Base-by-base conservation (phyloP, 37 sponge, comb jelly and placozoan genomes). In the Hexactinellida sp. region DNA sequence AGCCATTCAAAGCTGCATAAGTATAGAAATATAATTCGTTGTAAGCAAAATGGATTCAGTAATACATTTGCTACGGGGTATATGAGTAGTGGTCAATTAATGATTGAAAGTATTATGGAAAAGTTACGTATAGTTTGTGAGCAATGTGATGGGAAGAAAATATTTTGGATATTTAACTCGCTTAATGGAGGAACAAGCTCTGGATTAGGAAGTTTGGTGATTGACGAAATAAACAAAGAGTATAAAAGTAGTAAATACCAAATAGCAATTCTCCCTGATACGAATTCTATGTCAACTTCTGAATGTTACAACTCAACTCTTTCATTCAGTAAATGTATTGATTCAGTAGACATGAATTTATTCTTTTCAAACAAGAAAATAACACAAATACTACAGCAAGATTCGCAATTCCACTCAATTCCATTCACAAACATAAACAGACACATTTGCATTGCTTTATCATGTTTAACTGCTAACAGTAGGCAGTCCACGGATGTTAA, bases 291-390 rank as follows among this genome's bases (percentile, higher is more conserved):
- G 13, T 63, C 76, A 63, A 10, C 32, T 10, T 25, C 34, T 32
- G 76, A 63, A 25, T 63, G 76, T 23, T 63, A 63, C 30, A 63
- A 63, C 76, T 63, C 76, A n/a, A 63, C 30, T n/a, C 76, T 63
- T 23, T 63, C 76, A 63, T 63, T 63, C 21, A 10, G 30, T 63
- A 21, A 7, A 7, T 25, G 28, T 25, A 63, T 63, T n/a, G 76
- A 63, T 21, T 25, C 34, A 63, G 76, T 28, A 10, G 76, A 63
- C 13, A 63, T 63, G 76, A 63, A 23, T 63, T 63, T 63, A 10
- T 63, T 25, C 30, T 63, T 63, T 23, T 63, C 76, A 28, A 63
- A 63, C 13, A 10, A 28, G 3, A 63, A 63, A 63, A 63, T 63
- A 25, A 23, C 76, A 10, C 76, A n/a, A 63, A 63, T 63, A 21